Percentiles rank a stretch among this genome's conserved stretches.
Conservation (phyloP, 2,888 invertebrate genomes). For the Blomia tropicalis region DNA sequence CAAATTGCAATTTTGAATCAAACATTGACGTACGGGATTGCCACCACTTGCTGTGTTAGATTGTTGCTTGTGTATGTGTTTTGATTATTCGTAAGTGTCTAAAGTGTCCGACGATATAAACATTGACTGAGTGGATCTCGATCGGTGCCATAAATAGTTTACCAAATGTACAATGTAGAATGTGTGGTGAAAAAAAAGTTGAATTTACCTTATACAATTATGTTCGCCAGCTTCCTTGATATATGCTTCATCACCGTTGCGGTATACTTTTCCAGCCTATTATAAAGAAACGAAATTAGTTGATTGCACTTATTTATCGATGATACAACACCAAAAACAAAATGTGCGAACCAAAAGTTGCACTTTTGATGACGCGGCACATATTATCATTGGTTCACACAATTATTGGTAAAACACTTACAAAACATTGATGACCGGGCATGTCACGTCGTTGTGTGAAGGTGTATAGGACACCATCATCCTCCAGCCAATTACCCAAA, state of each 20-base stretch:
- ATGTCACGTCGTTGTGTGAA: conserved; percentile 49
- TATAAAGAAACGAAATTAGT: background rate
- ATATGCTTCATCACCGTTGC: conserved; percentile 46
- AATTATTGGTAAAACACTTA: conserved; percentile 38
- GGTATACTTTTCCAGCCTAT: conserved; percentile 37
- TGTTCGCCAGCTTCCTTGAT: conserved; percentile 49
- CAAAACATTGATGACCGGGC: conserved; percentile 49
- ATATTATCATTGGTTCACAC: background rate
- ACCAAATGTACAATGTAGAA: background rate
- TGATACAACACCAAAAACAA: background rate
- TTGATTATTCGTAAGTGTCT: too few species aligned
- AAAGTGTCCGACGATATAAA: too few species aligned
- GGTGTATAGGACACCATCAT: conserved; percentile 46
- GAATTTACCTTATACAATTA: conserved; percentile 42
- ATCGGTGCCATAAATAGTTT: background rate
- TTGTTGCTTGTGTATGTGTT: background rate
- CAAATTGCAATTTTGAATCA: too few species aligned
- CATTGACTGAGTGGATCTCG: too few species aligned
- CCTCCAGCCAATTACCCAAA: conserved; percentile 50
- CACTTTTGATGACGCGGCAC: background rate
- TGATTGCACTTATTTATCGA: too few species aligned
- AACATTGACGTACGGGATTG: too few species aligned
- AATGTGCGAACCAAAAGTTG: background rate
- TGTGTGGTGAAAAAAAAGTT: background rate
- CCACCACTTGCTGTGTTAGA: background rate